Conservation (phyloP, 23 tunicate species). For the Phallusia fumigata region DNA sequence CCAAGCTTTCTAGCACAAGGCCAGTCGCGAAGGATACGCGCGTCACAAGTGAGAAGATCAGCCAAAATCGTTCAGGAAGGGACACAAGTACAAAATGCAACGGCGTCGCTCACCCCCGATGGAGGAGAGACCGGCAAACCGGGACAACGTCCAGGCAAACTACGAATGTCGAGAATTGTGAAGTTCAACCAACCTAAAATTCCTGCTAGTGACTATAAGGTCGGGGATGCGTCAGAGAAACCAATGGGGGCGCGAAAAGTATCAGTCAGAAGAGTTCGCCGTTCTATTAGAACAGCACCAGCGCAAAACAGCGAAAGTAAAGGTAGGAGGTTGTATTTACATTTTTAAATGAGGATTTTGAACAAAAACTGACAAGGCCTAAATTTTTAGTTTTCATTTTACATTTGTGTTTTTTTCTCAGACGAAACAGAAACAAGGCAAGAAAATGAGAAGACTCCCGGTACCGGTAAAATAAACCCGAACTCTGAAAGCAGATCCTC, state of each 20-base stretch:
- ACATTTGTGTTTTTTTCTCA: too few species aligned
- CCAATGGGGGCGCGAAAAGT: background rate
- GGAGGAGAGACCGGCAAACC: background rate
- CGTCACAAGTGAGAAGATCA: background rate
- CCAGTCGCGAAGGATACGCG: background rate
- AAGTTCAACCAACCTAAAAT: constrained; percentile 23
- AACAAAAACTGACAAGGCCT: too few species aligned
- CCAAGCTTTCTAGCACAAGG: background rate
- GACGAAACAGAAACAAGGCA: background rate
- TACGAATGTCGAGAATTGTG: constrained; percentile 51
- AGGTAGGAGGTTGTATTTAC: too few species aligned
- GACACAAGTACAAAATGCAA: background rate
- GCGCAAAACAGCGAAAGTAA: background rate
- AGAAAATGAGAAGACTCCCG: background rate
- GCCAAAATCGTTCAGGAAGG: background rate
- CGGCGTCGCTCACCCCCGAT: background rate
- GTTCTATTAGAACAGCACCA: constrained; percentile 4
- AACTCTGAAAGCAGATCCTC: background rate
- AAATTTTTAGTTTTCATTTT: too few species aligned
- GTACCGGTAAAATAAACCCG: background rate
- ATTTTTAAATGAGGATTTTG: too few species aligned
- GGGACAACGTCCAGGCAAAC: constrained; percentile 35
- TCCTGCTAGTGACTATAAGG: background rate
- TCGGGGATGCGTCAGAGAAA: background rate
- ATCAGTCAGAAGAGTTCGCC: background rate